Evolutionary conservation across 1,140 invertebrate genomes (phyloP).

Genomic region (Sarcophaga peregrina): DNA sequence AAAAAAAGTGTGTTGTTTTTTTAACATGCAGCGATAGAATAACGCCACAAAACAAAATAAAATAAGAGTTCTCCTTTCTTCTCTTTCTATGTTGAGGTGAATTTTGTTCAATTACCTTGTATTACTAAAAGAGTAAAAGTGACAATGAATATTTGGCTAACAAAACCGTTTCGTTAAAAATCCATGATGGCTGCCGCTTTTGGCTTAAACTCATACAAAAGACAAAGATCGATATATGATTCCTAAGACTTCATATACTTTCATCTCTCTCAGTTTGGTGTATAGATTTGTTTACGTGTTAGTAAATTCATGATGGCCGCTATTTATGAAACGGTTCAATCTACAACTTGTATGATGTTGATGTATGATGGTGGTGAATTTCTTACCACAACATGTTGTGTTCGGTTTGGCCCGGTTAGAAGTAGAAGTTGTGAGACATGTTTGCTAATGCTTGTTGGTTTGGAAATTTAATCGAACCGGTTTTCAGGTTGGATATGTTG

Average conservation of each 20-base stretch:
- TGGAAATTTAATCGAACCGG: background rate
- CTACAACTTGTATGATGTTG: background rate
- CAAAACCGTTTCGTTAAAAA: conserved; percentile 43
- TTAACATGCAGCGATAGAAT: background rate
- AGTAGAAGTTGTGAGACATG: background rate
- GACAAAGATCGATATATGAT: background rate
- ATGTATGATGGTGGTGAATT: conserved; percentile 15
- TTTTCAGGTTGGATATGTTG: background rate
- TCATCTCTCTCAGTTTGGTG: conserved; percentile 44
- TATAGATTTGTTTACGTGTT: conserved; percentile 14
- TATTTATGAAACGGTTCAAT: conserved; percentile 45
- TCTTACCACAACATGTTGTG: background rate
- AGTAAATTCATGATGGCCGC: conserved; percentile 46
- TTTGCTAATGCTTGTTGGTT: background rate
- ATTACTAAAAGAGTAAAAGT: background rate
- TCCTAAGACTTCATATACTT: background rate
- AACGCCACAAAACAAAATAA: conserved; percentile 26
- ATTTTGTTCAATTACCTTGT: background rate
- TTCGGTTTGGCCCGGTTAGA: background rate
- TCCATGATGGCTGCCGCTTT: conserved; percentile 41
- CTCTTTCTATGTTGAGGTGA: background rate
- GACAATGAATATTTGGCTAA: background rate
- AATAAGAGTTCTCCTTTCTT: background rate
- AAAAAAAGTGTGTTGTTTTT: conserved; percentile 18
- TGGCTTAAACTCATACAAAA: background rate